Evolutionary conservation across 2,888 invertebrate genomes (phyloP).

Genomic region (Melipona beecheii): DNA sequence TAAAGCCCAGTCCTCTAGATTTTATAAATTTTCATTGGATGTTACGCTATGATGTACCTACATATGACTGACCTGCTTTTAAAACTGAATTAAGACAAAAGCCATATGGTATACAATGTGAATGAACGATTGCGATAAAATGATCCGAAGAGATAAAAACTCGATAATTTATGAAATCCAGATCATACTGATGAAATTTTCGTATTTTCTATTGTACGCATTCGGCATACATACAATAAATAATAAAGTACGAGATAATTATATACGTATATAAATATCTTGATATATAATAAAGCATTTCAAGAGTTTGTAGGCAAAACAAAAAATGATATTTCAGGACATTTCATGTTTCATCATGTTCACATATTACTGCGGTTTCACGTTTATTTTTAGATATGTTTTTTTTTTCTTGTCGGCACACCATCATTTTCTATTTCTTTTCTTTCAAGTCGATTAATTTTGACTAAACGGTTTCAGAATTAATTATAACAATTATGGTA

Average conservation of each 20-base stretch:
- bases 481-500: not conserved
- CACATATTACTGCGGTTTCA: constrained; percentile 64
- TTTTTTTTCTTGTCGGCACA: constrained; percentile 46
- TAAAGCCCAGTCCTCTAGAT: constrained; percentile 27
- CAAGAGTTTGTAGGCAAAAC: not conserved
- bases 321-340: constrained; percentile 55
- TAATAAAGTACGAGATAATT: not conserved
- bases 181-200: not conserved
- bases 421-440: constrained; percentile 43
- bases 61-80: constrained; percentile 50
- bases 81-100: constrained; percentile 38
- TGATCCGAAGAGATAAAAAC: not conserved
- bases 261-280: not conserved
- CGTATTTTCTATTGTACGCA: not conserved
- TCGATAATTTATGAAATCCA: not conserved
- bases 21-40: constrained; percentile 27
- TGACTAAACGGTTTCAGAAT: not conserved
- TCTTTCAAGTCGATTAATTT: not conserved
- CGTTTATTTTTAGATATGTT: constrained; percentile 69
- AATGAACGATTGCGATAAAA: not conserved
- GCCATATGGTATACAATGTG: not conserved
- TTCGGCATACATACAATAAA: not conserved
- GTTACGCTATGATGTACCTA: not conserved
- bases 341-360: constrained; percentile 44
- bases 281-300: not conserved